Evolutionary conservation across 2,113 vertebrate species (phyloP), one percentile per base, ranked within the genome.

Genomic region (Aphelocoma coerulescens): DNA sequence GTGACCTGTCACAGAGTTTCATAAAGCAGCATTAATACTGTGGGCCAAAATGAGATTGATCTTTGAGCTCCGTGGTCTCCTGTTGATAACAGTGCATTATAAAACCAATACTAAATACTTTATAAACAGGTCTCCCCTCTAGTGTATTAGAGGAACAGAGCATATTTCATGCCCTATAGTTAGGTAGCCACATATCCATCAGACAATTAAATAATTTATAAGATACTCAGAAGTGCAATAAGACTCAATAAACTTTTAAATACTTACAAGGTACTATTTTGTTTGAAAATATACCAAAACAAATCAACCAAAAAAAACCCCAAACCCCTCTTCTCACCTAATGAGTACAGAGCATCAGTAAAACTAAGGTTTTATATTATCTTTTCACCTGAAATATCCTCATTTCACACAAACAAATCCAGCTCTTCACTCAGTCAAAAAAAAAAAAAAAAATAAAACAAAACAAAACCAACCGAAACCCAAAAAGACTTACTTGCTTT

Each of bases 81-180:
- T 97, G 97, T 97, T 98, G 97, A 98, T 97, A 98, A 98, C 96
- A 94, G 97, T 98, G 97, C 98, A 98, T 98, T 98, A 98, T 98
- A 97, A 98, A 98, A 97, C 98, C 97, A 97, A 98, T 98, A 98
- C 98, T 98, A 98, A 98, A 98, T 98, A 98, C 98, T 98, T 98
- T 98, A 98, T 98, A 98, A 98, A 98, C 98, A 98, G 97, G 96
- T 97, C 97, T 98, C 97, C 48, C 95, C 98, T 97, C 92, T 96
- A 98, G 98, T 97, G 97, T 98, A 98, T 98, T 98, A 98, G 98
- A 97, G 97, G 96, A 98, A 97, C 93, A 93, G 97, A 97, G 96
- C 97, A 98, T 98, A 98, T 98, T 98, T 98, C 98, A 98, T 98
- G 97, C 85, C 88, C 87, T 96, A 97, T 97, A 98, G 97, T 98